These are phyloP conservation scores for Steinernema khuongi DNA, from an alignment of 1,140 invertebrate genomes.

Conservation along the genomic window DNA sequence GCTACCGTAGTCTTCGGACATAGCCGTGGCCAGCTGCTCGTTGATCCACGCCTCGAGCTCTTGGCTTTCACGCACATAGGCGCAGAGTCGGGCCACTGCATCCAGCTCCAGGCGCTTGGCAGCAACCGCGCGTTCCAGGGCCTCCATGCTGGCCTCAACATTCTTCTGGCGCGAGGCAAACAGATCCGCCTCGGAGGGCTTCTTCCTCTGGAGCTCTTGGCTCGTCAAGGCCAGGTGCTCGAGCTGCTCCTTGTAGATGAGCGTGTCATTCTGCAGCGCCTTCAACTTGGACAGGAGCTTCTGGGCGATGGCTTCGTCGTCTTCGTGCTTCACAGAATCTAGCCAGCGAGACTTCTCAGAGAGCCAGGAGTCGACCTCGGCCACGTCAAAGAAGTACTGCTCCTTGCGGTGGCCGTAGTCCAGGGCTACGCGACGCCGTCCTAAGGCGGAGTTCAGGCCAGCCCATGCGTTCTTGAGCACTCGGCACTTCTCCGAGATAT, in stretches of 20 bases:
- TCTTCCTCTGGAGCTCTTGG: constrained; percentile 29
- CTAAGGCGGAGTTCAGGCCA: constrained; percentile 35
- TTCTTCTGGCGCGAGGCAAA: constrained; percentile 78
- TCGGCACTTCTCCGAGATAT: constrained; percentile 64
- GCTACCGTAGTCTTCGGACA: constrained; percentile 89
- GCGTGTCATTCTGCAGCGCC: constrained; percentile 62
- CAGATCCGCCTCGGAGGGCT: background rate
- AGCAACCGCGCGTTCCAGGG: constrained; percentile 66
- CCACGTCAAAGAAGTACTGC: constrained; percentile 67
- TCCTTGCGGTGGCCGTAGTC: constrained; percentile 44
- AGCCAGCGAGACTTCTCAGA: constrained; percentile 71
- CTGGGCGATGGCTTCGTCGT: constrained; percentile 79
- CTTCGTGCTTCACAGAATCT: constrained; percentile 73
- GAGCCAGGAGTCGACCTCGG: constrained; percentile 86
- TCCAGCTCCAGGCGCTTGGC: constrained; percentile 65
- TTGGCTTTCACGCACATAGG: constrained; percentile 81
- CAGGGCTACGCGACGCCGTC: constrained; percentile 37
- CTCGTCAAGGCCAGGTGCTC: constrained; percentile 33
- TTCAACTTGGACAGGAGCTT: constrained; percentile 87
- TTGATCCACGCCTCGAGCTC: constrained; percentile 90
- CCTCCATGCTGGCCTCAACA: constrained; percentile 66
- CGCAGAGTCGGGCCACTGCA: constrained; percentile 71
- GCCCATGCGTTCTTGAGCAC: constrained; percentile 52
- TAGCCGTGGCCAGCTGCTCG: constrained; percentile 81
- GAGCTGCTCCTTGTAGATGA: constrained; percentile 36